Evolutionary conservation across 2,797 vertebrate genomes (phyloP), one percentile per base, ranked within the genome.

Genomic region (Smutsia temminckii): DNA sequence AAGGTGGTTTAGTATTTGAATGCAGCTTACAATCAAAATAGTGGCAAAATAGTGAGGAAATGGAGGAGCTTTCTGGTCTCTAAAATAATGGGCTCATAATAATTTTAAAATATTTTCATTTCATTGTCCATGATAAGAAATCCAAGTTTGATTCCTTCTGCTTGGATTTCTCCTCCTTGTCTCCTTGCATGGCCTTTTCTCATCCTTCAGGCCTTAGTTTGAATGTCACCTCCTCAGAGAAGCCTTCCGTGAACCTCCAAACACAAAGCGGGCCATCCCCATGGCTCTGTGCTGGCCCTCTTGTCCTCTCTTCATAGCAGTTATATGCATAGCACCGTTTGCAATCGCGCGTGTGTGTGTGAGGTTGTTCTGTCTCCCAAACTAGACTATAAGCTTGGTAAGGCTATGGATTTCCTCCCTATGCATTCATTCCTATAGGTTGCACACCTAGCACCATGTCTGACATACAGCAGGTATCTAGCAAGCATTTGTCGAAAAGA

Each of bases 31-130:
- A 21, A 2, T 51, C 18, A 53, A 40, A 77, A 61, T n/a, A 87
- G 59, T 57, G 53, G 9, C 46, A 46, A 46, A 46, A 46, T 46
- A 46, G 11, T 85, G 85, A 92, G 75, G 88, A 96, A 97, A 95
- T 46, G 55, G 63, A 89, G 90, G 84, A 23, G 53, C 89, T 94
- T 93, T 96, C 63, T 46, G 69, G 59, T 92, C 94, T 94, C 81
- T 96, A 77, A 92, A 91, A 96, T 87, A 80, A 95, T 91, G 64
- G 71, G 81, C n/a, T 78, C 53, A 2, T 85, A 92, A 88, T 96
- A 87, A 97, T 97, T 96, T 90, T 37, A 93, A 95, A 91, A 92
- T 77, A 85, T 91, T 97, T 95, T 96, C 87, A 93, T 88, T 91
- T 95, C 78, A 77, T 95, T 97, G 92, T 96, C 61, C 51, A 49